A percentile compares a stretch with the other conserved stretches of the same genome.
phyloP scores from a whole-genome alignment of 1,140 invertebrate genomes.

The Diorhabda carinulata region DNA sequence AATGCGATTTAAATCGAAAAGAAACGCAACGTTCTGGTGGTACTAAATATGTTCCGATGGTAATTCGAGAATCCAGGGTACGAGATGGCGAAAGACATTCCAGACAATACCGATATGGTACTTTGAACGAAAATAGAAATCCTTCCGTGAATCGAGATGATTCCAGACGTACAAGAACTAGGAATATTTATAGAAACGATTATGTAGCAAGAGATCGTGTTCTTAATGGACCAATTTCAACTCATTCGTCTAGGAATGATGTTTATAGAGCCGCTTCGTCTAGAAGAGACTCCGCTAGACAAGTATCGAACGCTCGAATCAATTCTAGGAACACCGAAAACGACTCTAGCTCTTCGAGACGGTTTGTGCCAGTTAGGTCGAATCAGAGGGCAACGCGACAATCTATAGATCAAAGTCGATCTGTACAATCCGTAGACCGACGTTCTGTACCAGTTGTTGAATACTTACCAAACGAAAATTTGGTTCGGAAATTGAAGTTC shows the following conservation, averaged over 20 bases:
- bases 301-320: neutral
- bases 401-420: neutral
- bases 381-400: neutral
- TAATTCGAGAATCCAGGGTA: no score
- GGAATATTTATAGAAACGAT: neutral
- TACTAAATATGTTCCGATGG: no score
- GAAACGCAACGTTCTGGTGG: neutral
- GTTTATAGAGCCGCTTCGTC: neutral
- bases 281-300: slow-evolving; percentile 16
- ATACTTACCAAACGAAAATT: neutral
- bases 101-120: neutral
- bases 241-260: neutral
- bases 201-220: no score
- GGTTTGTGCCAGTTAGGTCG: neutral
- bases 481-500: neutral
- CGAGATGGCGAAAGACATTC: no score
- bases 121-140: neutral
- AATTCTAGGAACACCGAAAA: neutral
- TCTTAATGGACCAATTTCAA: neutral
- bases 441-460: neutral
- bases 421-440: neutral
- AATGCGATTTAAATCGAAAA: neutral
- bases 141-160: neutral
- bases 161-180: neutral
- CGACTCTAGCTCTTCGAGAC: neutral